Percentiles rank a stretch among this genome's conserved stretches.
These are phyloP conservation scores for Antheraea assamensis DNA, from an alignment of 2,888 invertebrate genomes.

Conservation along the genomic window DNA sequence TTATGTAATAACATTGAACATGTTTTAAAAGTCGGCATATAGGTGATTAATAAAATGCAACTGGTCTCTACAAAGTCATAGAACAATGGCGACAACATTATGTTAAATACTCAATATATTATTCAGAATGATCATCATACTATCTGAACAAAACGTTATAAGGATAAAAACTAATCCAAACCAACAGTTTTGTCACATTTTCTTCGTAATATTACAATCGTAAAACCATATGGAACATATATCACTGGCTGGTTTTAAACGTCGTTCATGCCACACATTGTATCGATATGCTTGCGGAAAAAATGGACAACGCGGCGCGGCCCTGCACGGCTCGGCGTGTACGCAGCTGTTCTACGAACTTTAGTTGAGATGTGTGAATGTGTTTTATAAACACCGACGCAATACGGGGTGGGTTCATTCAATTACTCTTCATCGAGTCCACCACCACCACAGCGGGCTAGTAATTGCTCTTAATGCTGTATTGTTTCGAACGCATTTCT, in stretches of 20 bases:
- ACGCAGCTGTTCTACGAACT: conserved; percentile 59
- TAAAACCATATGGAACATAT: conserved; percentile 50
- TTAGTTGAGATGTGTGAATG: conserved; percentile 54
- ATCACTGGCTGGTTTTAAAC: conserved; percentile 49
- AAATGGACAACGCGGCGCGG: conserved; percentile 39
- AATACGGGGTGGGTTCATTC: conserved; percentile 48
- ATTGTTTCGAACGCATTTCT: conserved; percentile 55
- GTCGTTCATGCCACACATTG: conserved; percentile 45
- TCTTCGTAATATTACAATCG: conserved; percentile 28
- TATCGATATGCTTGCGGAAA: conserved; percentile 47
- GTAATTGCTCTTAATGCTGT: neutral
- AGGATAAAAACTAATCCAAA: conserved; percentile 28
- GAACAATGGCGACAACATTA: neutral
- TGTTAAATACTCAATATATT: neutral
- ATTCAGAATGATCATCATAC: neutral
- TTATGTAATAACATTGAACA: neutral
- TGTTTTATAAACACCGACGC: conserved; percentile 56
- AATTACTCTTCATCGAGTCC: conserved; percentile 53
- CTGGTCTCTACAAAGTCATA: neutral
- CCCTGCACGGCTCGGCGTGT: conserved; percentile 48
- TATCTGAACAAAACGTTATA: neutral
- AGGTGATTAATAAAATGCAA: neutral
- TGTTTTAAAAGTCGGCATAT: neutral
- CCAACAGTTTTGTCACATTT: conserved; percentile 36
- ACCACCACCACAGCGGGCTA: conserved; percentile 55